phyloP scores from a whole-genome alignment of 2,888 invertebrate species.

The Drosophila birchii region DNA sequence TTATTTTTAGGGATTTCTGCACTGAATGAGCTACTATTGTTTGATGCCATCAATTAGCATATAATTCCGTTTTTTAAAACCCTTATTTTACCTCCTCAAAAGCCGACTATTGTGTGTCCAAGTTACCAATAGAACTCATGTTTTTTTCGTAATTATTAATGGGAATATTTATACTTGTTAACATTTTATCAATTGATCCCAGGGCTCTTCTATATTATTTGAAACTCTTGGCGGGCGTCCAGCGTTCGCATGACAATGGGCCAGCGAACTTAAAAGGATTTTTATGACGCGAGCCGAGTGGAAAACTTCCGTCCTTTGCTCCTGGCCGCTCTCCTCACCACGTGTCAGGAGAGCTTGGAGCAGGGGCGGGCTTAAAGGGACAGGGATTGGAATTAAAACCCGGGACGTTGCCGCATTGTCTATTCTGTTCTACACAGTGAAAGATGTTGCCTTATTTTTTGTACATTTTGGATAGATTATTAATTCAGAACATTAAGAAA shows the following conservation, averaged over 20 bases:
- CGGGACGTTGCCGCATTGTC: conserved; percentile 50
- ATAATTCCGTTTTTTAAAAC: conserved; percentile 1
- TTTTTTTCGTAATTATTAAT: conserved; percentile 9
- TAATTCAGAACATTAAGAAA: background rate
- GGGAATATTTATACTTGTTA: conserved; percentile 17
- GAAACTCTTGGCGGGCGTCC: conserved; percentile 65
- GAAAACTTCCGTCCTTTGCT: conserved; percentile 46
- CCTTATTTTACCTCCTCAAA: background rate
- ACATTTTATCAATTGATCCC: conserved; percentile 18
- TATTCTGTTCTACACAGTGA: conserved; percentile 29
- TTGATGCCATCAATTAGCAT: conserved; percentile 9
- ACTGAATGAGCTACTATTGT: background rate
- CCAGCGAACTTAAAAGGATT: conserved; percentile 50
- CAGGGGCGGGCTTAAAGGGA: conserved; percentile 29
- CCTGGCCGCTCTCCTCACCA: conserved; percentile 39
- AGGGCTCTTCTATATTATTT: conserved; percentile 31
- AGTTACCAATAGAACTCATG: conserved; percentile 16
- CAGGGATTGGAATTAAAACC: conserved; percentile 48
- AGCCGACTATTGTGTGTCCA: background rate
- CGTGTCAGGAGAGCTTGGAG: conserved; percentile 53
- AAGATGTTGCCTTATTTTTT: background rate
- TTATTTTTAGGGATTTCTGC: background rate
- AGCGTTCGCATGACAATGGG: conserved; percentile 67
- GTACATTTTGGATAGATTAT: background rate
- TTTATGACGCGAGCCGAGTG: conserved; percentile 52